Evolutionary conservation across 37 sponge, comb jelly and placozoan genomes (phyloP).

Genomic region (Eunapius fragilis): DNA sequence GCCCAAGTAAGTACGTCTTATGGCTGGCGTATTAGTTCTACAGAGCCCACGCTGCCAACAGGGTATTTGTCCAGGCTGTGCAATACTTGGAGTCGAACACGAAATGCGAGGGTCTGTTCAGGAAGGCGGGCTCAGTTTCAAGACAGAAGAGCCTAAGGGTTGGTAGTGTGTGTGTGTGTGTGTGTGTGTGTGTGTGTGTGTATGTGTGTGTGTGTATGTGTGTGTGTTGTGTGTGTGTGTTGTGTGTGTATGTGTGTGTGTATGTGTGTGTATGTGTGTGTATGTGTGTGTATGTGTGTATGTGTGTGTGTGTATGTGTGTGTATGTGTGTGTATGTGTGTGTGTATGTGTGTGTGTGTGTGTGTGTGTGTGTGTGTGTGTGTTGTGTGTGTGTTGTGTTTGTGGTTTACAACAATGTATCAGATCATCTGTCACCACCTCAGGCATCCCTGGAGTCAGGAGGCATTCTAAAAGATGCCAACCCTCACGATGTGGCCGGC

Average conservation of each 20-base stretch:
- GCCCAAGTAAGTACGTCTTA: slow-evolving; percentile 14
- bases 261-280: background rate
- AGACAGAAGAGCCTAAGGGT: slow-evolving; percentile 64
- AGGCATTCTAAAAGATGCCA: background rate
- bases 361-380: no score
- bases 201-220: slow-evolving; percentile 24
- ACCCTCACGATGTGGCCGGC: slow-evolving; percentile 60
- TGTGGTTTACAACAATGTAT: background rate
- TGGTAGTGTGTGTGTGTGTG: slow-evolving; percentile 8
- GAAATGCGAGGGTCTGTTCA: slow-evolving; percentile 59
- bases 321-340: background rate
- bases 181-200: background rate
- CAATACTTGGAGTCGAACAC: slow-evolving; percentile 33
- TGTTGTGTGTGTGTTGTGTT: background rate
- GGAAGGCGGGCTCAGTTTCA: slow-evolving; percentile 71
- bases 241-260: no score
- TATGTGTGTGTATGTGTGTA: slow-evolving; percentile 1
- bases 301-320: background rate
- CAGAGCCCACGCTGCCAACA: background rate
- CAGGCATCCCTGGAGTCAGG: slow-evolving; percentile 35
- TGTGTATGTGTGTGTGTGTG: background rate
- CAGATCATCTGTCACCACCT: background rate
- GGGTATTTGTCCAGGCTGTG: slow-evolving; percentile 47
- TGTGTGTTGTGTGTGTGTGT: background rate
- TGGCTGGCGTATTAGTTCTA: background rate